Conservation (phyloP, 1,140 invertebrate species). For the Ostrea denselamellosa region DNA sequence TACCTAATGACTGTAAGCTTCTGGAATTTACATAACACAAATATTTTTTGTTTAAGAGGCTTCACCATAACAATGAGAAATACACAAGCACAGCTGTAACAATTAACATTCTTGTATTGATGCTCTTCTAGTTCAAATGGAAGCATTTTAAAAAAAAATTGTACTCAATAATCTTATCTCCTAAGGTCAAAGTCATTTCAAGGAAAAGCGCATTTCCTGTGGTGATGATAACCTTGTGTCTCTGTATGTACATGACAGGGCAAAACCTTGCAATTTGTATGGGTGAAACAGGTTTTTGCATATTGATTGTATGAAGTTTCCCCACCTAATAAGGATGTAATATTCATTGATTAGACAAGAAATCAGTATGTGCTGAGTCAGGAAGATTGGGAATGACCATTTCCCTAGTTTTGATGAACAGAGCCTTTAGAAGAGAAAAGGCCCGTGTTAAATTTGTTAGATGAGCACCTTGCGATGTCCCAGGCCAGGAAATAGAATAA, state of each 20-base stretch:
- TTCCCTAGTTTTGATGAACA: not conserved
- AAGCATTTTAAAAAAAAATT: not conserved
- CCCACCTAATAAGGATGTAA: not conserved
- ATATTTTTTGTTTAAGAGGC: not conserved
- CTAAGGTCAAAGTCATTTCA: constrained; percentile 7
- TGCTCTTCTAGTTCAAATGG: not conserved
- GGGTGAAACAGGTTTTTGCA: not conserved
- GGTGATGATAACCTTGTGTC: not conserved
- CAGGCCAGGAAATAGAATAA: not conserved
- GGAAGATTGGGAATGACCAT: not conserved
- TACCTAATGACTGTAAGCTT: not conserved
- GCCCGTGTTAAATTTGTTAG: not conserved
- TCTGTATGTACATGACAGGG: not conserved
- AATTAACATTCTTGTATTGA: constrained; percentile 20
- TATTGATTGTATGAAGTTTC: not conserved
- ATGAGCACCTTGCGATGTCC: not conserved
- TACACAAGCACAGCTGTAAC: constrained; percentile 6
- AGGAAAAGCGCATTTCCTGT: not conserved
- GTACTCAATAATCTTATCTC: not conserved
- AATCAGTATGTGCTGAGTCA: not conserved
- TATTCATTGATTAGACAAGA: not conserved
- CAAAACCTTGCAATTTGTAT: not conserved
- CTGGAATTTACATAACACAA: not conserved
- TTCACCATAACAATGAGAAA: not conserved
- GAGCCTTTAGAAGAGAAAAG: not conserved